Evolutionary conservation across 2,797 vertebrate genomes (phyloP).

Genomic region (Silurus lanzhouensis): DNA sequence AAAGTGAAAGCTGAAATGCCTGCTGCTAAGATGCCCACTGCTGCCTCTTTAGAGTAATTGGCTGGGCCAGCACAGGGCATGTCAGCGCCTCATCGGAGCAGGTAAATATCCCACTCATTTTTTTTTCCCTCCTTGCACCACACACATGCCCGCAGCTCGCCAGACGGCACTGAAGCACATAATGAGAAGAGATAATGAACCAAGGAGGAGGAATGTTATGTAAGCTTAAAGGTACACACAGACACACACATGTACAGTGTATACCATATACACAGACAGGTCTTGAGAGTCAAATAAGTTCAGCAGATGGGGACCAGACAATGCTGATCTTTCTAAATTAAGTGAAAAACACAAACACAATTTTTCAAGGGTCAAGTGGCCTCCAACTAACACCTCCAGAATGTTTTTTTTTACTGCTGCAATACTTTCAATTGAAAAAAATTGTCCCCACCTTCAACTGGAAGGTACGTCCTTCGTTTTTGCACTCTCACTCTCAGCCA

Average conservation of each 20-base stretch:
- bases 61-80: slow-evolving; percentile 37
- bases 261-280: slow-evolving; percentile 23
- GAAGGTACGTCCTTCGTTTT: not conserved
- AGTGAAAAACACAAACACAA: slow-evolving; percentile 12
- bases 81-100: slow-evolving; percentile 40
- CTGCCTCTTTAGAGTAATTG: slow-evolving; percentile 55
- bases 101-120: slow-evolving; percentile 45
- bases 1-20: slow-evolving; percentile 50
- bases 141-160: not conserved
- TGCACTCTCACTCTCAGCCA: not conserved
- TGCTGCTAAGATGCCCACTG: slow-evolving; percentile 44
- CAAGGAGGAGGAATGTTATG: slow-evolving; percentile 39
- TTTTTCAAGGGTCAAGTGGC: not conserved
- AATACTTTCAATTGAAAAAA: not conserved
- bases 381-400: not conserved
- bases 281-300: slow-evolving; percentile 9
- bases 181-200: slow-evolving; percentile 55
- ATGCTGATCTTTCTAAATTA: slow-evolving; percentile 1
- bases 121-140: not conserved
- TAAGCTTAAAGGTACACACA: slow-evolving; percentile 32
- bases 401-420: not conserved
- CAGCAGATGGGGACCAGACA: slow-evolving; percentile 15
- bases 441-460: not conserved
- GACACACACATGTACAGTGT: slow-evolving; percentile 40
- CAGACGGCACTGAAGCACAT: slow-evolving; percentile 30